Conservation (phyloP, 2,888 invertebrate genomes). For the Ditula angustiorana region DNA sequence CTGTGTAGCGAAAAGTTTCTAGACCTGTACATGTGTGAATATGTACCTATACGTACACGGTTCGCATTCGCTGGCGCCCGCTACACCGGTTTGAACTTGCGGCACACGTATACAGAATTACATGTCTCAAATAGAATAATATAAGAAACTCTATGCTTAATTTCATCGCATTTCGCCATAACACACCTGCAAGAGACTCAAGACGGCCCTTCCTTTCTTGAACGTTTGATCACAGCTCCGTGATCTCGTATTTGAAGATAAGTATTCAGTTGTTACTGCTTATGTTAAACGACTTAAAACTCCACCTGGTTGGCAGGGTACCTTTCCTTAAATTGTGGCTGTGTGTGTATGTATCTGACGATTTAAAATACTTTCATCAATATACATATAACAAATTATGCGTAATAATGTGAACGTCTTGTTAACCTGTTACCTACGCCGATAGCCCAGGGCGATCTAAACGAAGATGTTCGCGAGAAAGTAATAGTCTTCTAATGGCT, state of each 20-base stretch:
- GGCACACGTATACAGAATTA: slow-evolving; percentile 43
- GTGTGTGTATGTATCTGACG: too few relatives aligned
- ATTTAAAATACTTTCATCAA: too few relatives aligned
- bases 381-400: too few relatives aligned
- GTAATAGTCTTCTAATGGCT: slow-evolving; percentile 22
- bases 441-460: background rate
- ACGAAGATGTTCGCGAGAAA: slow-evolving; percentile 17
- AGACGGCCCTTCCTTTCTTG: too few relatives aligned
- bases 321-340: too few relatives aligned
- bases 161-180: background rate
- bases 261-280: too few relatives aligned
- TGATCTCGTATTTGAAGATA: too few relatives aligned
- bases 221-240: too few relatives aligned
- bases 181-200: background rate
- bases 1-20: slow-evolving; percentile 38
- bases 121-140: slow-evolving; percentile 2
- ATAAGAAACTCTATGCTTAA: slow-evolving; percentile 2
- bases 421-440: slow-evolving; percentile 9
- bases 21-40: slow-evolving; percentile 29
- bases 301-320: too few relatives aligned
- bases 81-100: slow-evolving; percentile 55
- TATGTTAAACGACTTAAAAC: too few relatives aligned
- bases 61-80: slow-evolving; percentile 16
- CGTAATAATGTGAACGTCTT: too few relatives aligned
- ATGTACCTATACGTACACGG: slow-evolving; percentile 11